A percentile compares a stretch with the other conserved stretches of the same genome.
These are phyloP conservation scores for Parambassis ranga DNA, from an alignment of 2,797 vertebrate species.

Conservation along the genomic window DNA sequence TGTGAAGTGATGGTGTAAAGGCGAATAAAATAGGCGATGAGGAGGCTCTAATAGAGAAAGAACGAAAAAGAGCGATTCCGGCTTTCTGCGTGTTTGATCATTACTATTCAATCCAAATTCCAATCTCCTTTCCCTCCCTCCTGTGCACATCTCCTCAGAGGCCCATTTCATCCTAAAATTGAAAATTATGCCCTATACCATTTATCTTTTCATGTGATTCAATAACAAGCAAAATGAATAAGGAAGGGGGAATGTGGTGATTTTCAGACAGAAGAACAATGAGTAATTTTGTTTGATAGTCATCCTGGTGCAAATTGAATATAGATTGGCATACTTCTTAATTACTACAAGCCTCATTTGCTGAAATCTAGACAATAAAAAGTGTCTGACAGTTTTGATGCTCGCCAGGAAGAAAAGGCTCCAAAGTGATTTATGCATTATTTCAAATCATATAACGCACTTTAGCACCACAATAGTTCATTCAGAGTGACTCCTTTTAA, in stretches of 20 bases:
- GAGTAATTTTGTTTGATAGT: conserved; percentile 65
- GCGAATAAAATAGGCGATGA: conserved; percentile 27
- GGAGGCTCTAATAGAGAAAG: conserved; percentile 5
- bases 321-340: conserved; percentile 67
- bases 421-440: conserved; percentile 44
- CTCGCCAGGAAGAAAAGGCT: conserved; percentile 8
- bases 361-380: conserved; percentile 57
- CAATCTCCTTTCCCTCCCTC: conserved; percentile 17
- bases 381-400: conserved; percentile 39
- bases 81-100: conserved; percentile 42
- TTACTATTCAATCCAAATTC: conserved; percentile 57
- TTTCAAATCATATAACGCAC: conserved; percentile 32
- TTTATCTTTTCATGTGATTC: conserved; percentile 67
- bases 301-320: conserved; percentile 64
- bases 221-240: conserved; percentile 57
- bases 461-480: conserved; percentile 29
- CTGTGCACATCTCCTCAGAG: conserved; percentile 43
- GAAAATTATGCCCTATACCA: conserved; percentile 62
- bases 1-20: conserved; percentile 21
- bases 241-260: conserved; percentile 25
- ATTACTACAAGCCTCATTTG: conserved; percentile 70
- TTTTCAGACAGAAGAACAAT: conserved; percentile 58
- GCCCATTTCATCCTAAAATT: conserved; percentile 64
- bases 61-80: conserved; percentile 15
- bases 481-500: conserved; percentile 13